phyloP scores from a whole-genome alignment of 2,888 invertebrate species.

The Cenopis cana region DNA sequence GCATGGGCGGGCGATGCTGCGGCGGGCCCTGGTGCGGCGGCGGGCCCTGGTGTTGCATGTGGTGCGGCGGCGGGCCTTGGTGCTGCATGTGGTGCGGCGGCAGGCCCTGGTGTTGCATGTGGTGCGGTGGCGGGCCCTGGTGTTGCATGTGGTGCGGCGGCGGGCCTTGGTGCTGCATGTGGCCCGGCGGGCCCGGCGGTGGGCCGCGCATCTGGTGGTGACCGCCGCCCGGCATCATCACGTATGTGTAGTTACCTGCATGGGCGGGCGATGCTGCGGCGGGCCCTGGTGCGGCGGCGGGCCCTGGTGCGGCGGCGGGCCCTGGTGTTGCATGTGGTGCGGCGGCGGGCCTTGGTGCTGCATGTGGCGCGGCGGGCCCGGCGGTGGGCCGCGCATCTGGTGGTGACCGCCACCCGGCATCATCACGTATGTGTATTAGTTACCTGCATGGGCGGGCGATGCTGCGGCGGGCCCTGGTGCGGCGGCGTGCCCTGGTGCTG shows the following conservation, averaged over 20 bases:
- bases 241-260: constrained; percentile 70
- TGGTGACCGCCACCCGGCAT: constrained; percentile 72
- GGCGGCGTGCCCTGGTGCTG: constrained; percentile 81
- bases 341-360: constrained; percentile 79
- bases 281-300: constrained; percentile 80
- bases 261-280: constrained; percentile 85
- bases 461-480: constrained; percentile 82
- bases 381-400: constrained; percentile 76
- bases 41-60: constrained; percentile 79
- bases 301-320: constrained; percentile 84
- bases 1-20: constrained; percentile 86
- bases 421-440: constrained; percentile 57
- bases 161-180: constrained; percentile 78
- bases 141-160: constrained; percentile 83
- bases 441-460: constrained; percentile 86
- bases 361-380: constrained; percentile 76
- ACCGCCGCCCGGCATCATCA: constrained; percentile 72
- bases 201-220: constrained; percentile 77
- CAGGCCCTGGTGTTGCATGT: constrained; percentile 78
- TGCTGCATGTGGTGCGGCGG: constrained; percentile 78
- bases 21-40: constrained; percentile 84
- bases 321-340: constrained; percentile 75
- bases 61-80: constrained; percentile 77
- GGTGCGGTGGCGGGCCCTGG: constrained; percentile 80
- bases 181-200: constrained; percentile 76